Percentiles rank a stretch among this genome's conserved stretches.
Evolutionary conservation across 1,140 invertebrate genomes (phyloP).

Genomic region (Proctacanthus coquilletti): DNA sequence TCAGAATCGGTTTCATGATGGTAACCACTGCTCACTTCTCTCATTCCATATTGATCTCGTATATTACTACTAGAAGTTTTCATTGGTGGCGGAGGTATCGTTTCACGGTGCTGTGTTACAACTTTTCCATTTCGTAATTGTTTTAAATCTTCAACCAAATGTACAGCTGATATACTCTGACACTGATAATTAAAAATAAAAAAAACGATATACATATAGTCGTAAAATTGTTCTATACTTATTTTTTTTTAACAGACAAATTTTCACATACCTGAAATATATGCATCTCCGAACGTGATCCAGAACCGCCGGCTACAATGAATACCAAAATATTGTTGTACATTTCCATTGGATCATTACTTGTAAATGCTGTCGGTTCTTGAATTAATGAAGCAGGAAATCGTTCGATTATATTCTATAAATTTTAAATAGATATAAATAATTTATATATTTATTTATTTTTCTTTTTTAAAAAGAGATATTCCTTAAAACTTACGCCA

Average conservation of each 20-base stretch:
- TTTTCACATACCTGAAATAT: conserved; percentile 66
- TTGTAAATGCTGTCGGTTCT: conserved; percentile 93
- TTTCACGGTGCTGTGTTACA: conserved; percentile 36
- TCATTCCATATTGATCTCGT: too few species aligned
- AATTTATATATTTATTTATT: not conserved
- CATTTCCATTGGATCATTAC: conserved; percentile 86
- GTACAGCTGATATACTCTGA: conserved; percentile 69
- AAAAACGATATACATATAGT: conserved; percentile 4
- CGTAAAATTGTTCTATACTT: not conserved
- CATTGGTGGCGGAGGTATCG: conserved; percentile 42
- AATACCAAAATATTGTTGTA: conserved; percentile 98
- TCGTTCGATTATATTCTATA: conserved; percentile 84
- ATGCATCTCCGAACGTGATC: conserved; percentile 83
- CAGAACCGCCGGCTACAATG: conserved; percentile 56
- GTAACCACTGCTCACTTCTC: too few species aligned
- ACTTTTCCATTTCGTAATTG: conserved; percentile 58
- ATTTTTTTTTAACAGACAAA: not conserved
- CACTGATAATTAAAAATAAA: conserved; percentile 36
- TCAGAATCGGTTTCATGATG: conserved; percentile 35
- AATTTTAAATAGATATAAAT: conserved; percentile 18
- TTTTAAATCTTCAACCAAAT: conserved; percentile 75
- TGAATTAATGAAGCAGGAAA: conserved; percentile 85
- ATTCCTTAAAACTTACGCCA: conserved; percentile 60
- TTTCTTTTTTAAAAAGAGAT: too few species aligned
- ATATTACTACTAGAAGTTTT: too few species aligned